Conservation (phyloP, 2,113 vertebrate species). For the Phylloscopus whistleri region DNA sequence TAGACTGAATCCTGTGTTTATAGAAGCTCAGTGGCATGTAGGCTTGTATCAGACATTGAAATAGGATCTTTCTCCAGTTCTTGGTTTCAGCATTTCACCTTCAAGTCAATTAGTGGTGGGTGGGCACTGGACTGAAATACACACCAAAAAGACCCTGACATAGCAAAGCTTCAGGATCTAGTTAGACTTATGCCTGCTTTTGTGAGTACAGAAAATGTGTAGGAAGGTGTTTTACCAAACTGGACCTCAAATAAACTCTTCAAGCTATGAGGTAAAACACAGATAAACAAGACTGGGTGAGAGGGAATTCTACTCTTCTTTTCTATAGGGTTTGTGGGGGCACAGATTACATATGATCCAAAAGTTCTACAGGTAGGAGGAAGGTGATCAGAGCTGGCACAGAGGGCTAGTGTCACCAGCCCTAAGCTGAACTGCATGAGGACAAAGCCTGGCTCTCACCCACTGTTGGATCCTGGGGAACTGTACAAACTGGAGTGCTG, state of each 20-base stretch:
- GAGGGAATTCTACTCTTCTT: background rate
- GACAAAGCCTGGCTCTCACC: background rate
- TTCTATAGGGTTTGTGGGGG: background rate
- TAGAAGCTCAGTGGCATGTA: background rate
- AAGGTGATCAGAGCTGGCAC: background rate
- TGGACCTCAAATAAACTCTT: background rate
- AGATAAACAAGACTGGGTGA: background rate
- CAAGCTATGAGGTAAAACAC: background rate
- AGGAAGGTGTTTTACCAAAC: background rate
- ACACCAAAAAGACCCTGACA: background rate
- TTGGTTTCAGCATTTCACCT: background rate
- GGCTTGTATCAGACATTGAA: background rate
- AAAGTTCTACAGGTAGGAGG: background rate
- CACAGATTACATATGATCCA: background rate
- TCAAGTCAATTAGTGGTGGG: background rate
- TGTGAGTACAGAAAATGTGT: background rate
- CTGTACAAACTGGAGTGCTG: background rate
- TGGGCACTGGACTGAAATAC: background rate
- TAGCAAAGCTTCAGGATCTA: background rate
- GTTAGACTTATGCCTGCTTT: background rate
- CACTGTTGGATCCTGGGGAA: rapidly evolving
- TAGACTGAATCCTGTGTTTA: background rate
- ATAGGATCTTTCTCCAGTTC: background rate
- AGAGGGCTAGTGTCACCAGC: no score
- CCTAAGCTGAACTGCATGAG: background rate